Percentiles rank a stretch among this genome's conserved stretches.
These are phyloP conservation scores for Seriola rivoliana DNA, from an alignment of 2,113 vertebrate genomes.

Conservation along the genomic window DNA sequence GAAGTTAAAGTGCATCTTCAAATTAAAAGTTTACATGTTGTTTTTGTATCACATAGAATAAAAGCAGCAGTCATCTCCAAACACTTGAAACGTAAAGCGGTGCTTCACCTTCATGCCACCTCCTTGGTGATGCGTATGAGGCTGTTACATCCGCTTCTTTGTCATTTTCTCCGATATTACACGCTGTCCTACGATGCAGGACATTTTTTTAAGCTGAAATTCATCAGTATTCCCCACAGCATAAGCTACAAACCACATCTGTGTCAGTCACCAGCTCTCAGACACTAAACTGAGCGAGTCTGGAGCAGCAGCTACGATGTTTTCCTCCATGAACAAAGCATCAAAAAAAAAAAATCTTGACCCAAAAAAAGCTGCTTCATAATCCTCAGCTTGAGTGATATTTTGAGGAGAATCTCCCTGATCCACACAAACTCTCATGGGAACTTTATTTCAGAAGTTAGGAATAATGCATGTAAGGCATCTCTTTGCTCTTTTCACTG, in stretches of 20 bases:
- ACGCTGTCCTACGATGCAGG: not conserved
- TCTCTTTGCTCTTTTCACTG: slow-evolving; percentile 6
- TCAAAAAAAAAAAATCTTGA: not conserved
- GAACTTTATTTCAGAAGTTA: slow-evolving; percentile 14
- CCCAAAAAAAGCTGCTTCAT: slow-evolving; percentile 5
- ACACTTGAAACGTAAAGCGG: slow-evolving; percentile 15
- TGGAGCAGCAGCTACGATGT: slow-evolving; percentile 6
- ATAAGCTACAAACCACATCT: slow-evolving; percentile 4
- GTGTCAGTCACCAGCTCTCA: slow-evolving; percentile 24
- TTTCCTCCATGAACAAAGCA: slow-evolving; percentile 23
- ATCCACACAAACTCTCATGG: slow-evolving; percentile 23
- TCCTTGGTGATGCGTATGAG: not conserved
- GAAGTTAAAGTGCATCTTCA: slow-evolving; percentile 4
- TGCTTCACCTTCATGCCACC: slow-evolving; percentile 22
- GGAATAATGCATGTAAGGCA: slow-evolving; percentile 28
- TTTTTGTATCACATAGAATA: not conserved
- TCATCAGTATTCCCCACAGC: slow-evolving; percentile 8
- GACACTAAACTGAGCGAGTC: not conserved
- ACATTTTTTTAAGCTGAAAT: not conserved
- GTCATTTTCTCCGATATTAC: not conserved
- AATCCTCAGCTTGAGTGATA: slow-evolving; percentile 13
- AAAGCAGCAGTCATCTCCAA: not conserved
- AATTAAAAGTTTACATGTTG: slow-evolving; percentile 12
- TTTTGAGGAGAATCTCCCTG: not conserved
- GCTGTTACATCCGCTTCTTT: slow-evolving; percentile 1